These are phyloP conservation scores for Steinernema hermaphroditum DNA, from an alignment of 2,888 invertebrate genomes.

Conservation along the genomic window DNA sequence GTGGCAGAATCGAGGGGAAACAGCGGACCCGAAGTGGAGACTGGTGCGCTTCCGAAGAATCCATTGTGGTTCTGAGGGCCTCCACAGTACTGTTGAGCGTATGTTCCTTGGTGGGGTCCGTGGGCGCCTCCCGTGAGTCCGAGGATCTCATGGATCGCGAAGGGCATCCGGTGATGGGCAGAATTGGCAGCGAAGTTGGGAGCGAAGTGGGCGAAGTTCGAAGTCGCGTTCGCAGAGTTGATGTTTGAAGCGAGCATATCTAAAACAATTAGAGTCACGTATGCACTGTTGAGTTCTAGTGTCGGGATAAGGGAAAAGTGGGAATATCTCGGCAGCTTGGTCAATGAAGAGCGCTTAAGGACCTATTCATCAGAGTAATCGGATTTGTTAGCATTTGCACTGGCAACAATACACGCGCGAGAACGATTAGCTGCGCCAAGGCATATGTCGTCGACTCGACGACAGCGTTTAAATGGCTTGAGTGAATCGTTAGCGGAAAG, in stretches of 20 bases:
- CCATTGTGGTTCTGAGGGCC: neutral
- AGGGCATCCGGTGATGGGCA: constrained; percentile 51
- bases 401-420: constrained; percentile 28
- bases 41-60: neutral
- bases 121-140: constrained; percentile 45
- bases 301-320: neutral
- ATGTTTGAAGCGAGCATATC: constrained; percentile 5
- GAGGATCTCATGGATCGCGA: constrained; percentile 62
- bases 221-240: neutral
- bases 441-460: constrained; percentile 6
- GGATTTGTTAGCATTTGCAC: constrained; percentile 19
- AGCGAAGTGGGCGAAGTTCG: constrained; percentile 6
- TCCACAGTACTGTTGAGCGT: constrained; percentile 8
- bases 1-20: constrained; percentile 7
- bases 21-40: neutral
- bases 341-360: constrained; percentile 13
- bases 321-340: neutral
- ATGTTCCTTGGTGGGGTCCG: neutral
- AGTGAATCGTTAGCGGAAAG: neutral
- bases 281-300: too few relatives aligned
- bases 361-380: constrained; percentile 26
- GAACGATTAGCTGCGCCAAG: constrained; percentile 9
- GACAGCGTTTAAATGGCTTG: neutral
- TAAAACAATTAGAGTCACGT: too few relatives aligned
- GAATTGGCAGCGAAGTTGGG: constrained; percentile 12